These are phyloP conservation scores for Bagarius yarrelli DNA, from an alignment of 2,113 vertebrate species.

Conservation along the genomic window DNA sequence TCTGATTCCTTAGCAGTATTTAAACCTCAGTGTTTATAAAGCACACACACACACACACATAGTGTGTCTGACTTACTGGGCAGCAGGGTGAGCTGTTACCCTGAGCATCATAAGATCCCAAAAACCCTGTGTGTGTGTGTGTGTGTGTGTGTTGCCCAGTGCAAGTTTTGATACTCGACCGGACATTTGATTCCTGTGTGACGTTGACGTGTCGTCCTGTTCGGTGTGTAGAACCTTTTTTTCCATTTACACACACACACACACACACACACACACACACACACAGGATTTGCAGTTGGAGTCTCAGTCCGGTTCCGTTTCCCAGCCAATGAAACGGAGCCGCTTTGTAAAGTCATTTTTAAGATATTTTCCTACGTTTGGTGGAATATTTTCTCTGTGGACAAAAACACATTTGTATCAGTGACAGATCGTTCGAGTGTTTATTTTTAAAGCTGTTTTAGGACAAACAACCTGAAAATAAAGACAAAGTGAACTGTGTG, in stretches of 20 bases:
- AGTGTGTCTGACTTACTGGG: neutral
- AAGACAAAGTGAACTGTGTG: no score
- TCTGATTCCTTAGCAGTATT: slow-evolving; percentile 19
- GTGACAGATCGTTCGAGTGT: no score
- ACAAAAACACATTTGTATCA: slow-evolving; percentile 79
- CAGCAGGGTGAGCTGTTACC: neutral
- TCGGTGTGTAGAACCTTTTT: neutral
- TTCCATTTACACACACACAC: neutral
- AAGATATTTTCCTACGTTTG: slow-evolving; percentile 98
- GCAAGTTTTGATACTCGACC: slow-evolving; percentile 9
- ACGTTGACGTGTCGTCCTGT: slow-evolving; percentile 1
- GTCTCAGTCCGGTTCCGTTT: no score
- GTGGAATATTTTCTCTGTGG: slow-evolving; percentile 87
- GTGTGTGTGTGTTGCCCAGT: slow-evolving; percentile 7
- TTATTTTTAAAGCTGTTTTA: slow-evolving; percentile 62
- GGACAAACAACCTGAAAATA: no score
- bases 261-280: neutral
- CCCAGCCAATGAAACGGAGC: slow-evolving; percentile 98
- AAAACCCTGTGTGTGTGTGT: neutral
- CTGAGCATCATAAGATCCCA: neutral
- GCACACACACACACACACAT: neutral
- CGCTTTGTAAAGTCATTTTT: slow-evolving; percentile 95
- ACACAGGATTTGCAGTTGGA: neutral
- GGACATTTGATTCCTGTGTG: neutral
- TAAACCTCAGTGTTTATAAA: neutral